Conservation (phyloP, 2,888 invertebrate genomes). For the Cataglyphis cursor region DNA sequence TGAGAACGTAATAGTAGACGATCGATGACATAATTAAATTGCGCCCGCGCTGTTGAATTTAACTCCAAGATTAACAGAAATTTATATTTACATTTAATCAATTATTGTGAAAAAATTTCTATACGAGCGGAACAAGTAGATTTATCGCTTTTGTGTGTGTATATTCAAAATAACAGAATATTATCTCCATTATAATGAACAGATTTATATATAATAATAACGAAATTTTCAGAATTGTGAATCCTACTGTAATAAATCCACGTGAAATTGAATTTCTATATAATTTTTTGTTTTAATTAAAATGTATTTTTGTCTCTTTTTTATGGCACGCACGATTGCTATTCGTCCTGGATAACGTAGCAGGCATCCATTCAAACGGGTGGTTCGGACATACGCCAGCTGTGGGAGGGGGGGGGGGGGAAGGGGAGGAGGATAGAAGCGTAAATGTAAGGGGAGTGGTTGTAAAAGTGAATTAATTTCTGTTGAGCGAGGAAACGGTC, state of each 20-base stretch:
- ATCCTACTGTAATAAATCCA: slow-evolving; percentile 11
- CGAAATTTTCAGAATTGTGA: slow-evolving; percentile 2
- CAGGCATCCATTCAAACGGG: slow-evolving; percentile 25
- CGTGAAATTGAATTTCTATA: neutral
- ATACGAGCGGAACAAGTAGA: neutral
- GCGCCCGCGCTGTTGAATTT: slow-evolving; percentile 23
- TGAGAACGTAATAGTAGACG: slow-evolving; percentile 29
- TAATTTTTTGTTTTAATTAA: slow-evolving; percentile 39
- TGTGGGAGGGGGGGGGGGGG: neutral
- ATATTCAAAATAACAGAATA: slow-evolving; percentile 1
- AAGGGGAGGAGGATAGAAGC: neutral
- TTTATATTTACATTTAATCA: neutral
- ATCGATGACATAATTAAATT: slow-evolving; percentile 43
- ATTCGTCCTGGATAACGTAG: neutral
- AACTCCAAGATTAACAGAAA: slow-evolving; percentile 31
- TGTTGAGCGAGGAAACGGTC: slow-evolving; percentile 7
- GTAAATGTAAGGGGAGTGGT: slow-evolving; percentile 34
- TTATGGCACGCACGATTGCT: neutral
- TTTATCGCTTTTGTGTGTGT: neutral
- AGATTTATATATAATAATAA: neutral
- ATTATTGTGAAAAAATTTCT: slow-evolving; percentile 18
- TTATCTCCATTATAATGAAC: neutral
- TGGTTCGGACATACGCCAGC: neutral
- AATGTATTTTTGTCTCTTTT: slow-evolving; percentile 13
- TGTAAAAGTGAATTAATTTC: slow-evolving; percentile 52